Percentiles rank a stretch among this genome's conserved stretches.
Evolutionary conservation across 1,140 invertebrate species (phyloP).

Genomic region (Orius insidiosus): DNA sequence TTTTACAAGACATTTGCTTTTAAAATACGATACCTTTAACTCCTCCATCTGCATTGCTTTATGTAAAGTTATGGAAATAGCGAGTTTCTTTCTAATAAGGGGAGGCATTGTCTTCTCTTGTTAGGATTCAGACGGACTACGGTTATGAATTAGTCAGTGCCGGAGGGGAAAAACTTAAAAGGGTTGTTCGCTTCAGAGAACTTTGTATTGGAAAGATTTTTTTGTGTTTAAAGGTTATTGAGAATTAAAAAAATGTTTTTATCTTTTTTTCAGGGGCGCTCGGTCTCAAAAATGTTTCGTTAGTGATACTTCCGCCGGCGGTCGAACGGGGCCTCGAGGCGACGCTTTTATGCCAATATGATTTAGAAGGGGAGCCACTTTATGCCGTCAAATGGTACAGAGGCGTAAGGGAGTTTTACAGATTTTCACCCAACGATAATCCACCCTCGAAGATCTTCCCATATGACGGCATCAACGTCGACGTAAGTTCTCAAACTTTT

Average conservation of each 20-base stretch:
- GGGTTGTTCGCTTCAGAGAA: too few relatives aligned
- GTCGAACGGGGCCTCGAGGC: conserved; percentile 46
- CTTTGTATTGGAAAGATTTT: too few relatives aligned
- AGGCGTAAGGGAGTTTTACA: conserved; percentile 50
- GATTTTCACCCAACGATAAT: conserved; percentile 44
- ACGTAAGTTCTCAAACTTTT: conserved; percentile 40
- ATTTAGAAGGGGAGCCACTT: conserved; percentile 45
- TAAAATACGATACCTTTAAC: too few relatives aligned
- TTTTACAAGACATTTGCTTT: too few relatives aligned
- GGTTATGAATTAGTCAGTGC: too few relatives aligned
- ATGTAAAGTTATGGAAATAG: too few relatives aligned
- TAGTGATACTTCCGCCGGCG: conserved; percentile 35
- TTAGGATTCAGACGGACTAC: too few relatives aligned
- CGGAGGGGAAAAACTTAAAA: too few relatives aligned
- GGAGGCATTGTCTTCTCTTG: too few relatives aligned
- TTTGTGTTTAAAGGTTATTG: too few relatives aligned
- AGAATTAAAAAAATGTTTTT: neutral
- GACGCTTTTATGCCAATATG: conserved; percentile 49
- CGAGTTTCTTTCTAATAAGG: too few relatives aligned
- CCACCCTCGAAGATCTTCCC: conserved; percentile 51
- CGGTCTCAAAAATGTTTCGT: conserved; percentile 29
- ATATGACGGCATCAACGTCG: conserved; percentile 47
- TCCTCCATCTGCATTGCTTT: too few relatives aligned
- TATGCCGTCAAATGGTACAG: conserved; percentile 74
- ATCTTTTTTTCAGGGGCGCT: conserved; percentile 15